These are phyloP conservation scores for Polyergus mexicanus DNA, from an alignment of 1,140 invertebrate genomes.

Conservation along the genomic window DNA sequence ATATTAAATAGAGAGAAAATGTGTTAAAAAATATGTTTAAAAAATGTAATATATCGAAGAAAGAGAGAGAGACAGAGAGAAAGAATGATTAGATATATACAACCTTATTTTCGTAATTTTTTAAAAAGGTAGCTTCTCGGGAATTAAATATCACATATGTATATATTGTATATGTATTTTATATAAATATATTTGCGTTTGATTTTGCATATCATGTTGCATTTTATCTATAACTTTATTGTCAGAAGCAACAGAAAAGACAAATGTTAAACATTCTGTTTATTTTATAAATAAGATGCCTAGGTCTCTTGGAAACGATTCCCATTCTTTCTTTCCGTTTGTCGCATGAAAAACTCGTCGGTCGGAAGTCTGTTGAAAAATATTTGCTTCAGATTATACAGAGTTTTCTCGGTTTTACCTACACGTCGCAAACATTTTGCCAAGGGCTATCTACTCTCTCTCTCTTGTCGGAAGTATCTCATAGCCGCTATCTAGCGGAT, in stretches of 20 bases:
- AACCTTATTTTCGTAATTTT: not conserved
- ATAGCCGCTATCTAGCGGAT: constrained; percentile 49
- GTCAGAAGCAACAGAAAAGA: not conserved
- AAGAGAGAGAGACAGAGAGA: not conserved
- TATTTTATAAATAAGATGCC: not conserved
- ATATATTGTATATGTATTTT: not conserved
- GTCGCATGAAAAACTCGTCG: constrained; percentile 2
- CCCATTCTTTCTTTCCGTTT: not conserved
- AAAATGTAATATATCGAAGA: not conserved
- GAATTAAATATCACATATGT: too few species aligned
- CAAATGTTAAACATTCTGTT: not conserved
- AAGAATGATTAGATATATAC: not conserved
- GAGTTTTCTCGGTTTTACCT: constrained; percentile 57
- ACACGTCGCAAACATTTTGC: constrained; percentile 19
- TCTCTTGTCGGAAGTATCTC: constrained; percentile 45
- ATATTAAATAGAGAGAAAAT: not conserved
- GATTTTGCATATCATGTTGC: not conserved
- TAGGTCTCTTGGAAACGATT: not conserved
- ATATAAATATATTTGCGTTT: not conserved
- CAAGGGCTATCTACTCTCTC: not conserved
- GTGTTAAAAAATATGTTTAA: not conserved
- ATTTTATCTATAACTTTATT: not conserved
- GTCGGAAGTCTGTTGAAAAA: constrained; percentile 5
- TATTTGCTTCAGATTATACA: not conserved
- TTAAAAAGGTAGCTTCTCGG: not conserved